These are phyloP conservation scores for Aphelinus atriplicis DNA, from an alignment of 1,140 invertebrate species.

Conservation along the genomic window DNA sequence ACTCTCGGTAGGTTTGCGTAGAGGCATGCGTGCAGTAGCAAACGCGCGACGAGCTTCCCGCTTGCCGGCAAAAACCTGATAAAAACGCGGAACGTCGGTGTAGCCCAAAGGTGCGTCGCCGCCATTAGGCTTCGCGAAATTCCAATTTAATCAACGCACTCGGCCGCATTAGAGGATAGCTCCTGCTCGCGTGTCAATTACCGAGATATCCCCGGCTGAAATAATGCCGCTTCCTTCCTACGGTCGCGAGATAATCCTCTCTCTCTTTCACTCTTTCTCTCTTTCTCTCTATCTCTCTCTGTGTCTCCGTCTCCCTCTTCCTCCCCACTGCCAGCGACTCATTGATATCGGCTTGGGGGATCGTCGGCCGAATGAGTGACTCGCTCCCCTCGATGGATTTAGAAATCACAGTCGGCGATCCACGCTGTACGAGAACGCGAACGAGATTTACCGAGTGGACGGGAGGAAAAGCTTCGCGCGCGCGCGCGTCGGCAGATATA, in stretches of 20 bases:
- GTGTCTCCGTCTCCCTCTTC: too few species aligned
- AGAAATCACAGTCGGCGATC: constrained; percentile 32
- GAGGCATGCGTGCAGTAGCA: too few species aligned
- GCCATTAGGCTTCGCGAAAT: constrained; percentile 28
- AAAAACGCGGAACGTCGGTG: neutral
- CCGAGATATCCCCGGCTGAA: constrained; percentile 25
- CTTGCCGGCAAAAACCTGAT: neutral
- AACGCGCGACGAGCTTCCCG: too few species aligned
- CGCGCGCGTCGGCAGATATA: constrained; percentile 26
- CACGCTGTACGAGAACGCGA: constrained; percentile 26
- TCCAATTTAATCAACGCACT: constrained; percentile 29
- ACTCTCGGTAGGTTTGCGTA: too few species aligned
- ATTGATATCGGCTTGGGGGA: too few species aligned
- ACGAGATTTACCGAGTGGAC: constrained; percentile 32
- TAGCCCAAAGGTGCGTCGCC: neutral
- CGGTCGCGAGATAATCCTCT: too few species aligned
- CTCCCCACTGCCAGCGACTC: too few species aligned
- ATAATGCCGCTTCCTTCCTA: neutral
- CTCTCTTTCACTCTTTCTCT: too few species aligned
- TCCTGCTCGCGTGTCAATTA: constrained; percentile 29
- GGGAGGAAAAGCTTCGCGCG: constrained; percentile 14
- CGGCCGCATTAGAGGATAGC: constrained; percentile 16
- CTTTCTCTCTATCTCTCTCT: too few species aligned
- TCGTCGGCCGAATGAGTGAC: constrained; percentile 32
- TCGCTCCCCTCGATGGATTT: constrained; percentile 26